Base-by-base conservation (phyloP, 2,888 invertebrate genomes). In the Cheilosia impressa region DNA sequence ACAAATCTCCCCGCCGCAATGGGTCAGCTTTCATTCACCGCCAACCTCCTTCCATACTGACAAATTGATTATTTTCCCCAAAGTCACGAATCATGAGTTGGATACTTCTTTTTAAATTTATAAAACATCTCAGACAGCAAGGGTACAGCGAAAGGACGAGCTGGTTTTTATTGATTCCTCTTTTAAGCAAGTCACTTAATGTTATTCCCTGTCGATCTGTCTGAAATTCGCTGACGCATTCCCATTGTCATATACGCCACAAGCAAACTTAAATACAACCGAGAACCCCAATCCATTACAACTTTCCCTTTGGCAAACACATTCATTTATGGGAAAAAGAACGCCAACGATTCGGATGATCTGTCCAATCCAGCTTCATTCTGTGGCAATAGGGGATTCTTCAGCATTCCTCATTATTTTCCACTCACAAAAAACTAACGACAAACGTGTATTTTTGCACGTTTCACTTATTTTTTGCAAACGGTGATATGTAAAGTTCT, bases 101-200 rank as follows among this genome's bases (percentile, higher is more conserved):
- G 68, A 31, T 45, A n/a, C 31, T 62, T 62, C 31, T 27, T 68
- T 68, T 66, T 60, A 45, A 76, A 76, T 66, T 66, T 76, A 76
- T 68, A 60, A 34, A 76, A 60, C 52, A 66, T 43, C 76, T 68
- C 34, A 17, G 17, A 19, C 17, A 17, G 47, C 17, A 17, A n/a
- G 41, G 17, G 38, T 31, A 65, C 63, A 72, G 41, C 19, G 19
- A 17, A 47, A 31, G 55, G 60, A 68, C 10, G 38, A 72, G 17
- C 72, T 57, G 50, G 52, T 68, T 73, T 73, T 73, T 62, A 27
- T 72, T 62, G 65, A 65, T 65, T 50, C 10, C 0, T 4, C 7
- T 13, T 76, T 77, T 15, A 66, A 69, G 84, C 84, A 84, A 84
- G 84, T 84, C 84, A 84, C 84, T 84, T 84, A 84, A 84, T 84